Evolutionary conservation across 2,888 invertebrate genomes (phyloP).

Genomic region (Drosophila planitibia): DNA sequence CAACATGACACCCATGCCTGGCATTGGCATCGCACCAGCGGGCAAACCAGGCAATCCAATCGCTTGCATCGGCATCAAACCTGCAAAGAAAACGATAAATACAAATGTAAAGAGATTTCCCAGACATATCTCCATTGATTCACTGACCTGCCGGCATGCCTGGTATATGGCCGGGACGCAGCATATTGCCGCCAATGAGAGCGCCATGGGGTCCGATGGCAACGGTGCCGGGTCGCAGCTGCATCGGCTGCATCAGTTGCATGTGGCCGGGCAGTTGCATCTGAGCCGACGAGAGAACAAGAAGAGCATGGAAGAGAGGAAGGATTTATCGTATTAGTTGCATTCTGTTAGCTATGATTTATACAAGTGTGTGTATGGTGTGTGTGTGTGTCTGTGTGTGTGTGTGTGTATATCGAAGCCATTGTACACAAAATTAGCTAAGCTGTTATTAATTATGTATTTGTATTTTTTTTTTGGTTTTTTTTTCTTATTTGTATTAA

Average conservation of each 20-base stretch:
- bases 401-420: constrained; percentile 69
- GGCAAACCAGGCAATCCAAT: constrained; percentile 81
- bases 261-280: constrained; percentile 83
- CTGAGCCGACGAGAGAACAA: constrained; percentile 61
- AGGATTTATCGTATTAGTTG: constrained; percentile 51
- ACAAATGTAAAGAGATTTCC: neutral
- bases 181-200: constrained; percentile 84
- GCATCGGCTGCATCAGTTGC: constrained; percentile 85
- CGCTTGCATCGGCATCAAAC: constrained; percentile 84
- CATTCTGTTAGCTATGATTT: constrained; percentile 5
- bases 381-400: neutral
- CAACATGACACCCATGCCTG: constrained; percentile 86
- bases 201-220: constrained; percentile 84
- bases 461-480: constrained; percentile 43
- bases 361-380: neutral
- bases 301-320: constrained; percentile 74
- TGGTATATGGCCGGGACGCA: constrained; percentile 81
- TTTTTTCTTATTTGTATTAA: constrained; percentile 54
- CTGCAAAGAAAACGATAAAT: constrained; percentile 46
- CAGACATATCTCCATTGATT: neutral
- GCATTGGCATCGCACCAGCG: constrained; percentile 81
- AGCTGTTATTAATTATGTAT: constrained; percentile 74
- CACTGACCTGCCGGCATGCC: constrained; percentile 85
- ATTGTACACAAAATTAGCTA: constrained; percentile 81
- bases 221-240: constrained; percentile 83